A percentile compares a stretch with the other conserved stretches of the same genome.
Evolutionary conservation across 2,113 vertebrate genomes (phyloP).

Genomic region (human): GRCh38 chr3:65948501-65949000

Average conservation of each 20-base stretch:
- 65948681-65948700: background rate
- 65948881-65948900: background rate
- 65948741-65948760: background rate
- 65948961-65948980: background rate
- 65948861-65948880: background rate
- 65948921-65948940: background rate
- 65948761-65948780: conserved; percentile 29
- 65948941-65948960: background rate
- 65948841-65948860: background rate
- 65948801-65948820: conserved; percentile 9
- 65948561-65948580: background rate
- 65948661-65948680: background rate
- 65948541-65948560: background rate
- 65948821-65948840: background rate
- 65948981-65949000: background rate
- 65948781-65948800: background rate
- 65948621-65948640: background rate
- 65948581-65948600: background rate
- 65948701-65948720: background rate
- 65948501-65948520: background rate
- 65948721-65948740: background rate
- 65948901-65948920: background rate
- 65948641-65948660: background rate
- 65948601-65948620: background rate
- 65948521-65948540: background rate